These are phyloP conservation scores for Cotesia chilonis DNA, from an alignment of 1,140 invertebrate species.

Conservation along the genomic window DNA sequence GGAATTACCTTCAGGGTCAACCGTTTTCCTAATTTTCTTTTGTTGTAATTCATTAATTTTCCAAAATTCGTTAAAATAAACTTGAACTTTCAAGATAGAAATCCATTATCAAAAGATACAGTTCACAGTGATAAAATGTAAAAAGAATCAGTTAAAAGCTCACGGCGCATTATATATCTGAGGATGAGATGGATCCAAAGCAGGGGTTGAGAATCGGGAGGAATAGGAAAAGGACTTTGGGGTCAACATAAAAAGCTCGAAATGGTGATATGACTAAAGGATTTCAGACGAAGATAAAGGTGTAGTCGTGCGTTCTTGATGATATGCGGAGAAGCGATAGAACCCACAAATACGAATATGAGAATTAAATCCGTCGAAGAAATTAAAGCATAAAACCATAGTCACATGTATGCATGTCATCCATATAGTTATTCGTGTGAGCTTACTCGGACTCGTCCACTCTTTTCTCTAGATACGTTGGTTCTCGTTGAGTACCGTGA, in stretches of 20 bases:
- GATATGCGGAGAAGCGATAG: slow-evolving; percentile 38
- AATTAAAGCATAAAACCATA: slow-evolving; percentile 65
- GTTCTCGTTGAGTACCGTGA: slow-evolving; percentile 15
- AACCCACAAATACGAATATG: slow-evolving; percentile 62
- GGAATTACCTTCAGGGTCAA: too few species aligned
- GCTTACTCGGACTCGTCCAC: slow-evolving; percentile 25
- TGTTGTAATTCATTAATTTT: too few species aligned
- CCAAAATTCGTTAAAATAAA: too few species aligned
- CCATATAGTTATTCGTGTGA: background rate
- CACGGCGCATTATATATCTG: background rate
- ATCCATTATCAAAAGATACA: background rate
- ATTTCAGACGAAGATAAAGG: slow-evolving; percentile 1
- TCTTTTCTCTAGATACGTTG: slow-evolving; percentile 41
- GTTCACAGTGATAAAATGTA: background rate
- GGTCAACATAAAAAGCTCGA: background rate
- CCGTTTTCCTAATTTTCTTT: too few species aligned
- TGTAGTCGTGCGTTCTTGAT: slow-evolving; percentile 38
- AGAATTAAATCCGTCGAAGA: slow-evolving; percentile 66
- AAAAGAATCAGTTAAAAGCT: slow-evolving; percentile 6
- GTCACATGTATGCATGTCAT: slow-evolving; percentile 19
- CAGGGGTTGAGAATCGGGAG: background rate
- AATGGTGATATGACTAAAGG: background rate
- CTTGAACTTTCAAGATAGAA: background rate
- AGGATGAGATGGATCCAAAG: background rate
- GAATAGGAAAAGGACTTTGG: background rate